These are phyloP conservation scores for Scylla paramamosain DNA, from an alignment of 1,140 invertebrate species.

Conservation along the genomic window DNA sequence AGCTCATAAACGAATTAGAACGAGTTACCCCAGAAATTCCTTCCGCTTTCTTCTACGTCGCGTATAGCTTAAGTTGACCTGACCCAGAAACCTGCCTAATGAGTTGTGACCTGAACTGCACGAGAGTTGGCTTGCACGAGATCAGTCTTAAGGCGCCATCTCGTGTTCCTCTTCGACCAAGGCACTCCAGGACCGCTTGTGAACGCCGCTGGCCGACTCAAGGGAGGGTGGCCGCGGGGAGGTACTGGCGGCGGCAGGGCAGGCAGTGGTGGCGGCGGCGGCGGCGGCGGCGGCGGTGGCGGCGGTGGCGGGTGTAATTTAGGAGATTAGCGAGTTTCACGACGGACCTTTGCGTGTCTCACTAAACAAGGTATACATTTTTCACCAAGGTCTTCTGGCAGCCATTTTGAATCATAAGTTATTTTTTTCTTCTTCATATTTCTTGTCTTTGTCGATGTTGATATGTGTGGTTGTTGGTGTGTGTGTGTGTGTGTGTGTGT, in stretches of 20 bases:
- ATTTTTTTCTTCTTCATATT: not conserved
- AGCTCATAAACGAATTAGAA: not conserved
- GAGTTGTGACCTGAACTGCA: not conserved
- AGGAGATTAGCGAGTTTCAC: too few relatives aligned
- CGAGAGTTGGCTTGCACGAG: not conserved
- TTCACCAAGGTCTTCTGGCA: not conserved
- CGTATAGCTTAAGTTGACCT: not conserved
- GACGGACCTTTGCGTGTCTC: too few relatives aligned
- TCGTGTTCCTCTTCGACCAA: not conserved
- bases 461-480: not conserved
- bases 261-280: too few relatives aligned
- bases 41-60: not conserved
- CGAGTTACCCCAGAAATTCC: not conserved
- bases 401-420: not conserved
- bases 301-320: too few relatives aligned
- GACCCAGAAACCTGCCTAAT: not conserved
- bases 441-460: not conserved
- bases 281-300: too few relatives aligned
- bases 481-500: not conserved
- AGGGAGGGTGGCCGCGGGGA: not conserved
- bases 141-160: not conserved
- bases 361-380: not conserved
- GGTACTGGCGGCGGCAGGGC: too few relatives aligned
- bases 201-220: not conserved
- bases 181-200: not conserved